Evolutionary conservation across 1,140 invertebrate species (phyloP).

Genomic region (Trachelipus rathkii): DNA sequence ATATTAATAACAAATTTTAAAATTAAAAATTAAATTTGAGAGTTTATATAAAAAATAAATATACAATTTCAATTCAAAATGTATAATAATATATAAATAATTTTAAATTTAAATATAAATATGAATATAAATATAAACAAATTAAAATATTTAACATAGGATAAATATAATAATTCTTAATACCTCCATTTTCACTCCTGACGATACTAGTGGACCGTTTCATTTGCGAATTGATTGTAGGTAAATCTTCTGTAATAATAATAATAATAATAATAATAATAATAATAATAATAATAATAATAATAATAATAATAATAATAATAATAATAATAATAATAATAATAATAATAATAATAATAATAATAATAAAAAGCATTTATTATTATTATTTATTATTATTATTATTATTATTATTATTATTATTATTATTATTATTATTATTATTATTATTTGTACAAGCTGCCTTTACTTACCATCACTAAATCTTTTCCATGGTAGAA

Average conservation of each 20-base stretch:
- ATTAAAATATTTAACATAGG: background rate
- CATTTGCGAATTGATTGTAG: background rate
- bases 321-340: background rate
- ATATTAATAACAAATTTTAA: no score
- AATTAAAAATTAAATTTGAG: no score
- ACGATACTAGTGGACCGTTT: background rate
- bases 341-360: background rate
- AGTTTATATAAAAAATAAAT: no score
- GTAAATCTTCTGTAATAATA: background rate
- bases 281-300: conserved; percentile 8
- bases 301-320: conserved; percentile 6
- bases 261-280: background rate
- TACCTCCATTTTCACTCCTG: background rate
- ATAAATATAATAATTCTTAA: background rate
- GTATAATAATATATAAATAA: background rate
- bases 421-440: no score
- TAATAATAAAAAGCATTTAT: background rate
- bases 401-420: no score
- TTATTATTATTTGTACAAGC: no score
- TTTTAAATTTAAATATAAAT: background rate
- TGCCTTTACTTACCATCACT: background rate
- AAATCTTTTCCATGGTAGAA: conserved; percentile 20
- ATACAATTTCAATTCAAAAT: no score
- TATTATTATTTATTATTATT: background rate
- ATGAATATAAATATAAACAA: background rate